Percentiles rank a stretch among this genome's conserved stretches.
Conservation (phyloP, 2,113 vertebrate genomes). For the Phalacrocorax aristotelis region DNA sequence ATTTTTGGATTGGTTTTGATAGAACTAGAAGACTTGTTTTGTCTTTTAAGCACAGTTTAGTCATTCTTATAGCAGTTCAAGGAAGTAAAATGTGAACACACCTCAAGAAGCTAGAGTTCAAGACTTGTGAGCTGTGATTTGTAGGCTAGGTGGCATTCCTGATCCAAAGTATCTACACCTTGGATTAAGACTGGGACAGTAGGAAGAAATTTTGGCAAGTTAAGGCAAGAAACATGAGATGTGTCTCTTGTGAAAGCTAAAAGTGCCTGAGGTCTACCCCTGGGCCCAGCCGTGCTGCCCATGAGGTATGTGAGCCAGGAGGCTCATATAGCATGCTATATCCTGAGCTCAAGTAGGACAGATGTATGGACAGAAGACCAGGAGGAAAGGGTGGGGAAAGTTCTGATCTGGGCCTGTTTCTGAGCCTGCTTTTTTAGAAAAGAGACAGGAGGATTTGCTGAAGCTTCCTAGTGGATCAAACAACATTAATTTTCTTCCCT, state of each 20-base stretch:
- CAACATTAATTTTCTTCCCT: neutral
- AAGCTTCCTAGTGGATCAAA: neutral
- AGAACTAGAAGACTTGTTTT: neutral
- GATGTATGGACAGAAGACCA: neutral
- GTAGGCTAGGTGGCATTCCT: neutral
- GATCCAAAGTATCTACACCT: neutral
- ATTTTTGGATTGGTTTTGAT: neutral
- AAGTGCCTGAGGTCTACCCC: neutral
- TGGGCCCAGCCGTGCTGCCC: neutral
- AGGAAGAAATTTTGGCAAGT: neutral
- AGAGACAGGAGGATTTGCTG: neutral
- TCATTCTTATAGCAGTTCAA: neutral
- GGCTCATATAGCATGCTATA: neutral
- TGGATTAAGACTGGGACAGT: neutral
- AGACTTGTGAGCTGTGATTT: neutral
- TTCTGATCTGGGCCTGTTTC: neutral
- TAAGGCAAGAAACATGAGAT: neutral
- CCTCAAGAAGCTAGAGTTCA: neutral
- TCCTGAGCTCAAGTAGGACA: neutral
- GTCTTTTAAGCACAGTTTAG: neutral
- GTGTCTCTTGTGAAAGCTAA: neutral
- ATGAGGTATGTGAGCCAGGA: neutral
- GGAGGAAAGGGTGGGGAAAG: neutral
- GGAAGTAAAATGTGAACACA: fast-evolving
- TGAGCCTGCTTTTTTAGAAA: neutral